Evolutionary conservation across 2,797 vertebrate species (phyloP).

Genomic region (Chiloscyllium punctatum): DNA sequence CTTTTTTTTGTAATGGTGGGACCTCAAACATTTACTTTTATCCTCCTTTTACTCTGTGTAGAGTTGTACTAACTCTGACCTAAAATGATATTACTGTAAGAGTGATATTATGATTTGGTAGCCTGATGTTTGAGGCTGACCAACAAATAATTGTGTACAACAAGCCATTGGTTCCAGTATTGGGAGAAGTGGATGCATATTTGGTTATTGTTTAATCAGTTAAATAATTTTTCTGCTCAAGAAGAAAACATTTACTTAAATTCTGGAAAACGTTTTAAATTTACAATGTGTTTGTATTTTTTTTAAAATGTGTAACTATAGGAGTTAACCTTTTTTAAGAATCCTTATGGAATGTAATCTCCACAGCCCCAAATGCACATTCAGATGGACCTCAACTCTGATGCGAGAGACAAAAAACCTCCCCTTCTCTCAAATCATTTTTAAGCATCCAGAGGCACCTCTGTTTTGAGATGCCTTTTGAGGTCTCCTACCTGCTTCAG

Average conservation of each 20-base stretch:
- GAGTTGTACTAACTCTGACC: too few relatives aligned
- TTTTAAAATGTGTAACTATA: not conserved
- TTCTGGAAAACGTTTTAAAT: not conserved
- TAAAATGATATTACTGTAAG: not conserved
- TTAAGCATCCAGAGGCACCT: not conserved
- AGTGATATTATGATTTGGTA: not conserved
- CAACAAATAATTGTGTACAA: not conserved
- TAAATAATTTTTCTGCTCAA: not conserved
- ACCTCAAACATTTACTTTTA: not conserved
- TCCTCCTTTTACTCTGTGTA: too few relatives aligned
- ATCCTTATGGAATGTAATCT: not conserved
- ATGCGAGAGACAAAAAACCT: not conserved
- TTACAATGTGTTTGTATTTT: not conserved
- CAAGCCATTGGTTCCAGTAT: not conserved
- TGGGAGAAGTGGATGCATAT: not conserved
- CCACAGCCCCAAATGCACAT: not conserved
- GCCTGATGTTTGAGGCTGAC: not conserved
- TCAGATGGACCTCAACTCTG: not conserved
- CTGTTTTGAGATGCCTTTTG: not conserved
- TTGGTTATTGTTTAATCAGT: not conserved
- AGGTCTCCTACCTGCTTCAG: not conserved
- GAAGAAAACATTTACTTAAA: too few relatives aligned
- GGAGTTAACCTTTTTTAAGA: not conserved
- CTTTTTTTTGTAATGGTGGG: not conserved
- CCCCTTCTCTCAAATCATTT: not conserved